These are phyloP conservation scores for Nezara viridula DNA, from an alignment of 2,888 invertebrate species.

Conservation along the genomic window DNA sequence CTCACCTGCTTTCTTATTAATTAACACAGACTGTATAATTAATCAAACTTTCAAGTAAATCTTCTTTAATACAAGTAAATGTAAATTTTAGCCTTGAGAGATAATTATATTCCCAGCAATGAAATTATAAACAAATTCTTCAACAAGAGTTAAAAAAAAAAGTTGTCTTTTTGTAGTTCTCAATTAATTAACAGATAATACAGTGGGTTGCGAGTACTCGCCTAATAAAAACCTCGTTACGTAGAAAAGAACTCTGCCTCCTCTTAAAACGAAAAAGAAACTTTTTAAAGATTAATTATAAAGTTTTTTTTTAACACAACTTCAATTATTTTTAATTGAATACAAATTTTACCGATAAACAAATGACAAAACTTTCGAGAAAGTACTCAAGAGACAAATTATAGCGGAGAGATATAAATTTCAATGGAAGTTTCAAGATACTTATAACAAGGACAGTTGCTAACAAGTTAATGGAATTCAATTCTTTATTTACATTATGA, in stretches of 20 bases:
- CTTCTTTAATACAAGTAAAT: not conserved
- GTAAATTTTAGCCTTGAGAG: not conserved
- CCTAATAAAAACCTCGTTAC: conserved; percentile 2
- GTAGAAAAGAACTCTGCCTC: not conserved
- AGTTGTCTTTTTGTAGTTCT: not conserved
- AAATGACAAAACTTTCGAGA: conserved; percentile 17
- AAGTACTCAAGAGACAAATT: conserved; percentile 22
- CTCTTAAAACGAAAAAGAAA: not conserved
- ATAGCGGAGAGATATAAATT: not conserved
- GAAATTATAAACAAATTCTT: not conserved
- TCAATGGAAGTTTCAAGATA: not conserved
- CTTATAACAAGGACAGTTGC: not conserved
- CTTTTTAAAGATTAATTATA: conserved; percentile 39
- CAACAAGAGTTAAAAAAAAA: not conserved
- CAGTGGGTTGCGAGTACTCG: not conserved
- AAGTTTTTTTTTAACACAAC: conserved; percentile 23
- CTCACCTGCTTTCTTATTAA: not conserved
- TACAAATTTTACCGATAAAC: conserved; percentile 6
- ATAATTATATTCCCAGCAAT: not conserved
- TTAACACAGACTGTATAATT: not conserved
- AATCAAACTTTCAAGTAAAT: not conserved
- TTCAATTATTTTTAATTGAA: conserved; percentile 39
- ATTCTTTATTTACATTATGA: not conserved
- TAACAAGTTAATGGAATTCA: not conserved
- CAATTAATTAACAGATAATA: not conserved